phyloP scores from a whole-genome alignment of 1,140 invertebrate genomes.

The Monomorium pharaonis region DNA sequence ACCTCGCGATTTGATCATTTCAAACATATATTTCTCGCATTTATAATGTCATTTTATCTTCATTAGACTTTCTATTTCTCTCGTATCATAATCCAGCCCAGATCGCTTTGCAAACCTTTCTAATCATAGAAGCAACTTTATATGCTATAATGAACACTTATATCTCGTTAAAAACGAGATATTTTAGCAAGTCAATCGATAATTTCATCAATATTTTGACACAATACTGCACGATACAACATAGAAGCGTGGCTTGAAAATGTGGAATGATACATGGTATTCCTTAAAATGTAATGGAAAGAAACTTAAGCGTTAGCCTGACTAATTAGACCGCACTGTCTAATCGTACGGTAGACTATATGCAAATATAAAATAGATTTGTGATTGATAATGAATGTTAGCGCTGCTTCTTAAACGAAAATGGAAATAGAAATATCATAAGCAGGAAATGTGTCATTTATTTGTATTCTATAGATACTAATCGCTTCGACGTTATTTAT shows the following conservation, averaged over 20 bases:
- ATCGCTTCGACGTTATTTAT: background rate
- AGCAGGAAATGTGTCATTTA: conserved; percentile 27
- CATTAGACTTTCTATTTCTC: background rate
- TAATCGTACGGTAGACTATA: conserved; percentile 34
- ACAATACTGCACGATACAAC: conserved; percentile 44
- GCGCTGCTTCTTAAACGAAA: conserved; percentile 9
- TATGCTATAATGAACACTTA: conserved; percentile 45
- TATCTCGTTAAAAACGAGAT: background rate
- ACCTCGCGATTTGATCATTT: background rate
- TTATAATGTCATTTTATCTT: background rate
- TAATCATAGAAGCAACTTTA: conserved; percentile 44
- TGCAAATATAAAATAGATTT: conserved; percentile 1
- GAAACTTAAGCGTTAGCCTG: conserved; percentile 11
- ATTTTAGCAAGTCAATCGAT: conserved; percentile 12
- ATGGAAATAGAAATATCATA: background rate
- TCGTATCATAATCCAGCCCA: conserved; percentile 32
- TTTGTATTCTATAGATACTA: background rate
- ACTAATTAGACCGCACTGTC: conserved; percentile 44
- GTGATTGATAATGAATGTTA: conserved; percentile 22
- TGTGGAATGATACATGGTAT: conserved; percentile 30
- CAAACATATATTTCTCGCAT: background rate
- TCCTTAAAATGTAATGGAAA: conserved; percentile 20
- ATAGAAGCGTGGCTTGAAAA: conserved; percentile 45
- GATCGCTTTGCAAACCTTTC: conserved; percentile 51
- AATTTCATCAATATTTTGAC: conserved; percentile 46